Evolutionary conservation across 2,113 vertebrate genomes (phyloP).

Genomic region (Spilogale gracilis): DNA sequence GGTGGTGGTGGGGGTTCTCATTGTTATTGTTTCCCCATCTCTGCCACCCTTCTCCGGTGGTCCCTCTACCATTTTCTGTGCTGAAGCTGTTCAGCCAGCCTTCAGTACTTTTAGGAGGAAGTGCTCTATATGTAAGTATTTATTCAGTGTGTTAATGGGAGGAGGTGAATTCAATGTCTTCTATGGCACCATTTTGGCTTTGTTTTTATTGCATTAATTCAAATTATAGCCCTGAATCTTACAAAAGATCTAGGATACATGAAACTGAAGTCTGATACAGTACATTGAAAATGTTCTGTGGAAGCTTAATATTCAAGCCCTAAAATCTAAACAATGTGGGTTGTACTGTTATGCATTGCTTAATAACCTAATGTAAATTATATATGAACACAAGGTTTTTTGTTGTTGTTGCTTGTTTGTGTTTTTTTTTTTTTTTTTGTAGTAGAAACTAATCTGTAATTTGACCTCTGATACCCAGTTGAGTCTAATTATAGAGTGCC

Average conservation of each 20-base stretch:
- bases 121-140: neutral
- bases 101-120: neutral
- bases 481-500: neutral
- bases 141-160: neutral
- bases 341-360: neutral
- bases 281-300: neutral
- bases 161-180: neutral
- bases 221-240: neutral
- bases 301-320: neutral
- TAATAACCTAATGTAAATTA: constrained; percentile 24
- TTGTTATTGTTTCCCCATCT: neutral
- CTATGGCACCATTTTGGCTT: neutral
- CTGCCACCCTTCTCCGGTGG: neutral
- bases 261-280: neutral
- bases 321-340: neutral
- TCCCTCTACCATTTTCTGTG: neutral
- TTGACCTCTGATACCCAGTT: neutral
- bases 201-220: constrained; percentile 26
- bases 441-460: neutral
- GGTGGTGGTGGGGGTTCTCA: neutral
- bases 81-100: neutral
- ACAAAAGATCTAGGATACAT: neutral
- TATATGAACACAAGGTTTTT: neutral
- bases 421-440: too few species aligned
- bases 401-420: neutral